Evolutionary conservation across 2,113 vertebrate genomes (phyloP), one percentile per base, ranked within the genome.

Genomic region (Numida meleagris): DNA sequence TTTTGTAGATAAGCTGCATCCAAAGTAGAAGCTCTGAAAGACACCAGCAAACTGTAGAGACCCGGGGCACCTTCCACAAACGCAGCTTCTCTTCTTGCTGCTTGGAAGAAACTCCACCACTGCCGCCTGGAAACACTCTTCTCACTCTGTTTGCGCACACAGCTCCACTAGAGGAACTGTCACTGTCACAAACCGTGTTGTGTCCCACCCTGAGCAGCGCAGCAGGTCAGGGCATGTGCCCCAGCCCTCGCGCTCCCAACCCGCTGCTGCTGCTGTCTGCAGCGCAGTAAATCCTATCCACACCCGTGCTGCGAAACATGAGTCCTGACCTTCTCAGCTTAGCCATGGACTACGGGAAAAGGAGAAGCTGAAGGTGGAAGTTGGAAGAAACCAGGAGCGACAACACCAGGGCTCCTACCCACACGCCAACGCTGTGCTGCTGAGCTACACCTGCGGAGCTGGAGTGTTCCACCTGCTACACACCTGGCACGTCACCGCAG

Each of bases 1-100:
- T 48, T 78, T 50, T 65, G 48, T 20, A 94, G 95, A 94, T 96
- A 96, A 93, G 81, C 73, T 51, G n/a, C 51, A 93, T 74, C 50
- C 63, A n/a, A 86, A 90, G 55, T 0, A 81, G 59, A 8, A 86
- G 65, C 76, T 86, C 33, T 83, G 50, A 73, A 86, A 61, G 75
- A 34, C 23, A 80, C 46, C 36, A 66, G 12, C 33, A 72, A 63
- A 34, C 62, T n/a, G 58, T 7, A 81, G 10, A 67, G 55, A 81
- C 82, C 13, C 4, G 5, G 17, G 55, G 90, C 50, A 88, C 58
- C 43, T 34, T 14, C 4, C 31, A n/a, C n/a, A 58, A 85, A 72
- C 0, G 0, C 9, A 61, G 76, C 36, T 81, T 68, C 62, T 75
- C 74, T 53, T 34, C 57, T 43, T 34, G 1, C 67, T 85, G 21